These are phyloP conservation scores for Bellardia pandia DNA, from an alignment of 2,888 invertebrate genomes.

Conservation along the genomic window DNA sequence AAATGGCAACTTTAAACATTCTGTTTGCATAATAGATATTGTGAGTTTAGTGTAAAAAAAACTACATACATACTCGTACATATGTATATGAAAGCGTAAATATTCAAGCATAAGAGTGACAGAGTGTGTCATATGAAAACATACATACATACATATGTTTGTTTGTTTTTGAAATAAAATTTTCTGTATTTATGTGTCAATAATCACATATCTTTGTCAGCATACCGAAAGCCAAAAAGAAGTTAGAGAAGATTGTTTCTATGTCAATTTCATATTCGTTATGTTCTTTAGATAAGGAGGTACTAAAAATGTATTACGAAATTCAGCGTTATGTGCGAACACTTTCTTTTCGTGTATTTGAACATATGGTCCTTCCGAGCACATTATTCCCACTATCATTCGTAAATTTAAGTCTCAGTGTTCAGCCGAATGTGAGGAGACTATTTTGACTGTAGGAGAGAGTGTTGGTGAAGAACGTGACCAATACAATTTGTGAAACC, in stretches of 20 bases:
- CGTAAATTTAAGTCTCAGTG: too few relatives aligned
- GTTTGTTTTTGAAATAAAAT: constrained; percentile 33
- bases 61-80: not conserved
- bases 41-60: not conserved
- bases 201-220: constrained; percentile 15
- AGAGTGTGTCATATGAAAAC: not conserved
- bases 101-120: not conserved
- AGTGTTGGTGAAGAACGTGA: too few relatives aligned
- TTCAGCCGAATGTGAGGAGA: too few relatives aligned
- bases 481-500: too few relatives aligned
- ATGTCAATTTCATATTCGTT: not conserved
- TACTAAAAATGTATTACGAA: too few relatives aligned
- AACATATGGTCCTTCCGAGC: too few relatives aligned
- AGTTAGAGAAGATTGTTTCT: not conserved
- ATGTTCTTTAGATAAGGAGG: too few relatives aligned
- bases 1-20: not conserved
- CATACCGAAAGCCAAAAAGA: not conserved
- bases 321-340: too few relatives aligned
- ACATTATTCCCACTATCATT: too few relatives aligned
- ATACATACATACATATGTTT: not conserved
- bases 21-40: not conserved
- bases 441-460: too few relatives aligned
- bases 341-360: too few relatives aligned
- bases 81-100: not conserved
- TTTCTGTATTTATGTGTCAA: constrained; percentile 48